Evolutionary conservation across 37 sponge, comb jelly and placozoan genomes (phyloP).

Genomic region (Hexactinellida sp.): DNA sequence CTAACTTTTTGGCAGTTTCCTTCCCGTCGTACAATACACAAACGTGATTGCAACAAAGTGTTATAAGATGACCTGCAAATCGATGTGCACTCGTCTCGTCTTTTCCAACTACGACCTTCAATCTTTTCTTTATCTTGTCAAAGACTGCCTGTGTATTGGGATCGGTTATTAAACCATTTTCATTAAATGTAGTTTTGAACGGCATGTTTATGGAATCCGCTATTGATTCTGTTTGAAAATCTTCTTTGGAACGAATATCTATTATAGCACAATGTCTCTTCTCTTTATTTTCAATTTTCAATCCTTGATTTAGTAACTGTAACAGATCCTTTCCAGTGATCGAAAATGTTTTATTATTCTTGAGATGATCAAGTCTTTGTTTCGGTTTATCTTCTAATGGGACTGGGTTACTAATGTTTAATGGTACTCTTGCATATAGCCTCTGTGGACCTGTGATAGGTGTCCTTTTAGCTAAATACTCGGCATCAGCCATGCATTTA

Average conservation of each 20-base stretch:
- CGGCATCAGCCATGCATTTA: not conserved
- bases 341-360: not conserved
- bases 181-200: constrained; percentile 29
- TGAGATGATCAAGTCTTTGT: not conserved
- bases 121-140: constrained; percentile 20
- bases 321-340: not conserved
- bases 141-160: not conserved
- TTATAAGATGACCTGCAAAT: constrained; percentile 65
- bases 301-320: not conserved
- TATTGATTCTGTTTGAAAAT: constrained; percentile 15
- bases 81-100: constrained; percentile 16
- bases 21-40: constrained; percentile 53
- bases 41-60: constrained; percentile 44
- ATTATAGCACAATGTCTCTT: not conserved
- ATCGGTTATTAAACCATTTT: constrained; percentile 32
- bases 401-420: not conserved
- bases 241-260: not conserved
- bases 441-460: not conserved
- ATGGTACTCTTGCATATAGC: not conserved
- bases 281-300: not conserved
- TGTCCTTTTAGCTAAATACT: not conserved
- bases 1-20: not conserved
- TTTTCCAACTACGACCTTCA: constrained; percentile 48
- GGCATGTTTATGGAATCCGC: constrained; percentile 57
- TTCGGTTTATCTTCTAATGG: not conserved